phyloP scores from a whole-genome alignment of 2,797 vertebrate genomes.

The Adrianichthys oophorus region DNA sequence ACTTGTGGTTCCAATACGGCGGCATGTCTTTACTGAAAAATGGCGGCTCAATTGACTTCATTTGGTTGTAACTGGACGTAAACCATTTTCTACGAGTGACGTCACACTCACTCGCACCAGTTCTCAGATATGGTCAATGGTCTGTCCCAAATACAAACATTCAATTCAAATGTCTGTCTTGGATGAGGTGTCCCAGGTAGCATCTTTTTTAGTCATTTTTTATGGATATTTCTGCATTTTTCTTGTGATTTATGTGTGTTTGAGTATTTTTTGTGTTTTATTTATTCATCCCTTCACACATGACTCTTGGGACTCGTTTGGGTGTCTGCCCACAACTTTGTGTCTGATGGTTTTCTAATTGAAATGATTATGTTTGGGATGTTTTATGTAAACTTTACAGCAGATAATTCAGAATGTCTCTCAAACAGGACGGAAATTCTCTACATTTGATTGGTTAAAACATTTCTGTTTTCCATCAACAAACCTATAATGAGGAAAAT shows the following conservation, averaged over 20 bases:
- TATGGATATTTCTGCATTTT: background rate
- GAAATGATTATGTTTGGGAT: slow-evolving; percentile 35
- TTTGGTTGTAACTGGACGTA: no score
- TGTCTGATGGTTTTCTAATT: slow-evolving; percentile 24
- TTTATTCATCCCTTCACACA: slow-evolving; percentile 27
- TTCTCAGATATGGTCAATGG: slow-evolving; percentile 23
- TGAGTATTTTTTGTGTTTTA: background rate
- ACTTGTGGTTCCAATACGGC: no score
- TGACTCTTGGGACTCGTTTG: slow-evolving; percentile 19
- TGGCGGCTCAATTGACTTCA: no score
- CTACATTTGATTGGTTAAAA: slow-evolving; percentile 27
- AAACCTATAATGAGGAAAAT: slow-evolving; percentile 10
- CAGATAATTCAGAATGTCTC: slow-evolving; percentile 17
- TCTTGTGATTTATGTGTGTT: background rate
- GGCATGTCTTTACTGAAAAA: no score
- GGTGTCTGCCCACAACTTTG: background rate
- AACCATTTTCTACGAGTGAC: background rate
- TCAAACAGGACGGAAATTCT: slow-evolving; percentile 24
- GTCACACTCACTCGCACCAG: slow-evolving; percentile 4
- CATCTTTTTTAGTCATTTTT: background rate
- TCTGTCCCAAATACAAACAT: slow-evolving; percentile 17
- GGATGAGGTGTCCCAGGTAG: background rate
- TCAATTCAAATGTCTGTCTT: background rate
- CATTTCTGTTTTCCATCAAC: slow-evolving; percentile 24
- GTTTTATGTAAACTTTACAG: slow-evolving; percentile 20